A percentile compares a stretch with the other conserved stretches of the same genome.
Conservation (phyloP, 2,797 vertebrate genomes). For the Myiotriccus ornatus region DNA sequence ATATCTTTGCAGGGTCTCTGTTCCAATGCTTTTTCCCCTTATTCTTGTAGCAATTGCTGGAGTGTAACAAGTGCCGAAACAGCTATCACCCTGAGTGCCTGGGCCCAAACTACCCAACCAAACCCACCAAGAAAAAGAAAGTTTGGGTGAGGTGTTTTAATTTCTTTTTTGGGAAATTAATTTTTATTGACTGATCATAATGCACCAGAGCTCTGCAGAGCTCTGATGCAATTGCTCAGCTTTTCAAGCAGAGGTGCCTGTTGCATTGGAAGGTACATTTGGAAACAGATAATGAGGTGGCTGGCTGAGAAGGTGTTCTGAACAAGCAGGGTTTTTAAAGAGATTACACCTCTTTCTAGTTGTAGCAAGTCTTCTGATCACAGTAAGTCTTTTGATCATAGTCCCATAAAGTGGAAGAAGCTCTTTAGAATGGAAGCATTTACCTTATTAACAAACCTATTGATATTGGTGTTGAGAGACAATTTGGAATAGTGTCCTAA, state of each 20-base stretch:
- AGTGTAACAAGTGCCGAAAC: constrained; percentile 99
- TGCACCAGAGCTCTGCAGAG: neutral
- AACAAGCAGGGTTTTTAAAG: neutral
- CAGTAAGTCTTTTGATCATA: neutral
- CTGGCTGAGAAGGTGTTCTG: neutral
- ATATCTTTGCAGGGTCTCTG: neutral
- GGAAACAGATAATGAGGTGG: neutral
- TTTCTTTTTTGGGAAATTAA: neutral
- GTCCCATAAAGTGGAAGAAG: neutral
- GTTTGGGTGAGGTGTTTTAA: constrained; percentile 86
- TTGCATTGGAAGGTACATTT: neutral
- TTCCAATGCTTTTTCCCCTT: neutral
- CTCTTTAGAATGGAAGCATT: neutral
- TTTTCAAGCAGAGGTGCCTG: neutral
- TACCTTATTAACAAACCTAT: neutral
- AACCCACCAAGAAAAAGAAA: constrained; percentile 98
- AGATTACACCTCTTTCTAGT: neutral
- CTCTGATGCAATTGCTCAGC: neutral
- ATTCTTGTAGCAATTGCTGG: constrained; percentile 86
- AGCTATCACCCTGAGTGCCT: constrained; percentile 99
- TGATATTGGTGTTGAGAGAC: neutral
- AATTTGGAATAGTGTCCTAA: neutral
- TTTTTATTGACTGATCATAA: neutral
- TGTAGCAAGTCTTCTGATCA: neutral
- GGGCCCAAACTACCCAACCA: constrained; percentile 97